A percentile compares a stretch with the other conserved stretches of the same genome.
phyloP scores from a whole-genome alignment of 2,113 vertebrate species.

The Paramormyrops kingsleyae region DNA sequence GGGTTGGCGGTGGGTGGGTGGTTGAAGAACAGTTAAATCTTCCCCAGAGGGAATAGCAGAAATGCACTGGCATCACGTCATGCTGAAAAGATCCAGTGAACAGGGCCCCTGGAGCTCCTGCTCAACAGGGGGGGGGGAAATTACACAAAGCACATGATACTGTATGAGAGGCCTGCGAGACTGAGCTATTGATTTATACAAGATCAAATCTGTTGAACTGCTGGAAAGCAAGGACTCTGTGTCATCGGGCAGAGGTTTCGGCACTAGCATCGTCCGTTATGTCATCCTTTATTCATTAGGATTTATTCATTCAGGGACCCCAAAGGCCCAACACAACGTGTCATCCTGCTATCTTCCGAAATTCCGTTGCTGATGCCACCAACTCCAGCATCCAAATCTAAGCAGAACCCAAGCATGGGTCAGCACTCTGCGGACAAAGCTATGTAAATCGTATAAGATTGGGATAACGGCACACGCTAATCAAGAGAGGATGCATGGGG shows the following conservation, averaged over 20 bases:
- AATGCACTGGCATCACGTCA: constrained; percentile 70
- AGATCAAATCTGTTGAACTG: neutral
- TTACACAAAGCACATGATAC: constrained; percentile 31
- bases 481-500: neutral
- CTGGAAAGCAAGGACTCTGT: neutral
- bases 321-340: neutral
- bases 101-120: constrained; percentile 12
- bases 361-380: neutral
- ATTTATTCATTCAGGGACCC: neutral
- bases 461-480: neutral
- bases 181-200: neutral
- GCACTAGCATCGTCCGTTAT: neutral
- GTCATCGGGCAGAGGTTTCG: neutral
- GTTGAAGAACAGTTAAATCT: constrained; percentile 63
- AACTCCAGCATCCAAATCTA: neutral
- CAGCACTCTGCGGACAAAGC: neutral
- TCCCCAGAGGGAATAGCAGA: constrained; percentile 54
- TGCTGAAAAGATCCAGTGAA: constrained; percentile 75
- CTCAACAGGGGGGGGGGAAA: constrained; percentile 27
- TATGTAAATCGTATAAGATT: neutral
- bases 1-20: constrained; percentile 24
- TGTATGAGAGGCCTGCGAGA: neutral
- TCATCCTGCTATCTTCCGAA: neutral
- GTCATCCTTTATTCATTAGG: neutral
- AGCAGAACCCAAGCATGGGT: neutral